phyloP scores from a whole-genome alignment of 2,888 invertebrate species.

The Caenorhabditis parvicauda region DNA sequence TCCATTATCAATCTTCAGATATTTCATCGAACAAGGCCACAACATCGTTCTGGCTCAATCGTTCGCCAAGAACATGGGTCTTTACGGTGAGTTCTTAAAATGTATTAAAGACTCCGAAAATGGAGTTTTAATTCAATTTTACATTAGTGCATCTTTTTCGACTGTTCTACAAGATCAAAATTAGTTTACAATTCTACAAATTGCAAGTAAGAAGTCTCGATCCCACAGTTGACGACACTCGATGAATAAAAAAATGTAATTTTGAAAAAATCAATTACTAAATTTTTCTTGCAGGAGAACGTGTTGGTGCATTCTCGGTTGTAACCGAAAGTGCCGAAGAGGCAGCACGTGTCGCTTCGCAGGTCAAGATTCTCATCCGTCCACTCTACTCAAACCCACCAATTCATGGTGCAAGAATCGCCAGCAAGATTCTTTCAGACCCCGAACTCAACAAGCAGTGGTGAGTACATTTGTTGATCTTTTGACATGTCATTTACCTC shows the following conservation, averaged over 20 bases:
- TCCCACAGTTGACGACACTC: no score
- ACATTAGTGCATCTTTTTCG: not conserved
- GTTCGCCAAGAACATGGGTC: conserved; percentile 97
- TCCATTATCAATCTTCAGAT: conserved; percentile 16
- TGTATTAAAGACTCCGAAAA: no score
- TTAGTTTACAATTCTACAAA: not conserved
- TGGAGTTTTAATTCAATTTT: not conserved
- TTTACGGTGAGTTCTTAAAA: conserved; percentile 76
- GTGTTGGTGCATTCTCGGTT: conserved; percentile 85
- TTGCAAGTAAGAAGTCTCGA: not conserved
- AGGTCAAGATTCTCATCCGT: conserved; percentile 63
- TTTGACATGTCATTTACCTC: not conserved
- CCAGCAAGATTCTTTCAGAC: conserved; percentile 78
- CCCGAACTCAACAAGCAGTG: conserved; percentile 79
- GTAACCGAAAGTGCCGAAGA: conserved; percentile 79
- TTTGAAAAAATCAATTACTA: not conserved
- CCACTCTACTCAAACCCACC: conserved; percentile 82
- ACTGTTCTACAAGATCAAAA: not conserved
- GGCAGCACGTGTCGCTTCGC: conserved; percentile 74
- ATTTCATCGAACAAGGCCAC: conserved; percentile 73
- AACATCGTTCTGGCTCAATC: conserved; percentile 91
- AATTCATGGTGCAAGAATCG: conserved; percentile 87
- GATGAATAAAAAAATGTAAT: no score
- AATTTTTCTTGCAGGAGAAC: conserved; percentile 73
- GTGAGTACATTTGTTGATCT: conserved; percentile 63